Conservation (phyloP, 2,113 vertebrate species). For the human region DNA sequence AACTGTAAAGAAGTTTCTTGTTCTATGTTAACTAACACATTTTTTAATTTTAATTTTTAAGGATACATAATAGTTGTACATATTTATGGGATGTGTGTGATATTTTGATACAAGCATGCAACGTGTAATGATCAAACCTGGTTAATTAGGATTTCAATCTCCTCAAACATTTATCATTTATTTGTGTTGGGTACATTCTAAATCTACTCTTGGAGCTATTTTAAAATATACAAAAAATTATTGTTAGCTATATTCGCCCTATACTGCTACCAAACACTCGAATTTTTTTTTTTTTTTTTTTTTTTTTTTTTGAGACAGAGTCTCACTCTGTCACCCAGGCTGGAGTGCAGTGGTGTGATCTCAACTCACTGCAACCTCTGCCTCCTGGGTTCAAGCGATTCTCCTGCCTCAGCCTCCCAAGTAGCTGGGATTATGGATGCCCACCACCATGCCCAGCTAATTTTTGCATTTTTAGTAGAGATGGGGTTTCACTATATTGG, state of each 20-base stretch:
- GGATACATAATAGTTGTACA: neutral
- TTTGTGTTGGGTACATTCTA: neutral
- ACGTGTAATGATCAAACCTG: neutral
- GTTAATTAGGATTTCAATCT: neutral
- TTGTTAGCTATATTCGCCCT: neutral
- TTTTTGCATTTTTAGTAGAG: too few species aligned
- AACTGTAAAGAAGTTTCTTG: neutral
- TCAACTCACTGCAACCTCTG: too few species aligned
- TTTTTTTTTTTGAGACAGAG: too few species aligned
- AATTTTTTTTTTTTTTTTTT: too few species aligned
- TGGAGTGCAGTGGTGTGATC: too few species aligned
- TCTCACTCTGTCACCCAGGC: too few species aligned
- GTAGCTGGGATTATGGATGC: too few species aligned
- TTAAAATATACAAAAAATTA: neutral
- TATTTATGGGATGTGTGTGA: neutral
- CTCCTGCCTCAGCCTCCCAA: too few species aligned
- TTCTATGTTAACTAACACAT: neutral
- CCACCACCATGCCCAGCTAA: too few species aligned
- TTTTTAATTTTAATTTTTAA: neutral
- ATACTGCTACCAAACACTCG: neutral
- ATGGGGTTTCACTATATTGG: too few species aligned
- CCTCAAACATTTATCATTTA: neutral
- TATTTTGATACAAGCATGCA: neutral
- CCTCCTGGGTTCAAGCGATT: too few species aligned
- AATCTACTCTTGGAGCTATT: neutral